phyloP scores from a whole-genome alignment of 2,888 invertebrate species.

The Drosophila robusta region DNA sequence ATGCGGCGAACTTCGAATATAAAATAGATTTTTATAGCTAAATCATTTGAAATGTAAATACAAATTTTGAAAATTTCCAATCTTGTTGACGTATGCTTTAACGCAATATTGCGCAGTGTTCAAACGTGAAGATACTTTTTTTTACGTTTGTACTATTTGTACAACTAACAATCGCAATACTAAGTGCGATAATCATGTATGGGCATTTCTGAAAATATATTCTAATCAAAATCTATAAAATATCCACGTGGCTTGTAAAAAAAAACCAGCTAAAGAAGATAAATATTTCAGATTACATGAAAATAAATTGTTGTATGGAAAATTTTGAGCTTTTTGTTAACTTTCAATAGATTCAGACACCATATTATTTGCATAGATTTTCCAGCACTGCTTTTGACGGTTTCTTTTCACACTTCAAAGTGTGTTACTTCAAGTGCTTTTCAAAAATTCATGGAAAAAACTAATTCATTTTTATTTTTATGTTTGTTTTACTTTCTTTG shows the following conservation, averaged over 20 bases:
- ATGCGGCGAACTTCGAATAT: constrained; percentile 9
- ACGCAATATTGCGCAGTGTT: constrained; percentile 1
- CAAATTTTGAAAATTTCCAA: not conserved
- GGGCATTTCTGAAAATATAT: too few species aligned
- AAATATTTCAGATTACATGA: too few species aligned
- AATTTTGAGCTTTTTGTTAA: too few species aligned
- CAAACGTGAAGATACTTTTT: not conserved
- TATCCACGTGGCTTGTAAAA: too few species aligned
- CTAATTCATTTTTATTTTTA: not conserved
- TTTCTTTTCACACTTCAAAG: not conserved
- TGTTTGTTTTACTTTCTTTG: not conserved
- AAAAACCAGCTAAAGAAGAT: too few species aligned
- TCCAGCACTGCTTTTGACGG: too few species aligned
- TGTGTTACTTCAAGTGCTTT: not conserved
- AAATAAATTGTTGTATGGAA: too few species aligned
- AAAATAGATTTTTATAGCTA: constrained; percentile 1
- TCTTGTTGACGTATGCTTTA: not conserved
- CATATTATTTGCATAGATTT: too few species aligned
- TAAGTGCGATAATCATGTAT: too few species aligned
- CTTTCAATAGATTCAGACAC: too few species aligned
- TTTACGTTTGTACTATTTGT: not conserved
- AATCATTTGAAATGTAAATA: constrained; percentile 8
- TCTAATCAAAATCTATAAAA: too few species aligned
- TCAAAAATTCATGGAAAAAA: not conserved
- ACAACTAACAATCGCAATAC: too few species aligned